These are phyloP conservation scores for Monopterus albus DNA, from an alignment of 2,113 vertebrate genomes.

Conservation along the genomic window DNA sequence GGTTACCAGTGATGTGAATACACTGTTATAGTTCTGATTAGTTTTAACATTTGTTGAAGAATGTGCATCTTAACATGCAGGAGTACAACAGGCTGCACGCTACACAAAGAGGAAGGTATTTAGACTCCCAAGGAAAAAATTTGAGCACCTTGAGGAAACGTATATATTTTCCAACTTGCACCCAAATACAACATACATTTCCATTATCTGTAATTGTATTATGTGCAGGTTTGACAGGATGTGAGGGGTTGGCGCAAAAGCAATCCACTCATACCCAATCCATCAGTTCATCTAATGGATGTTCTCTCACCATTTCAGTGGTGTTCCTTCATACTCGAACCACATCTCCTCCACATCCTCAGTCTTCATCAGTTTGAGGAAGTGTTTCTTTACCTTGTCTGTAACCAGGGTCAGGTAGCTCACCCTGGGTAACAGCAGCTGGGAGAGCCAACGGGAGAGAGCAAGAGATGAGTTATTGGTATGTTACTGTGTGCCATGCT, in stretches of 20 bases:
- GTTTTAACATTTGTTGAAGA: accelerated
- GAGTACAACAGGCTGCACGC: background rate
- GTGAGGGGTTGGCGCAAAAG: too few relatives aligned
- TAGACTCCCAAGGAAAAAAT: background rate
- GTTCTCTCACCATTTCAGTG: slow-evolving; percentile 92
- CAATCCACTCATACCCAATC: background rate
- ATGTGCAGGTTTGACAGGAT: too few relatives aligned
- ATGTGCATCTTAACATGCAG: background rate
- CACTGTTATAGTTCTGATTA: background rate
- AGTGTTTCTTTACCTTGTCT: slow-evolving; percentile 99
- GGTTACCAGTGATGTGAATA: background rate
- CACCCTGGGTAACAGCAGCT: slow-evolving; percentile 96
- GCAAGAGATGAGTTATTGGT: background rate
- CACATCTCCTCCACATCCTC: slow-evolving; percentile 97
- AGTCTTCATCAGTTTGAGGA: slow-evolving; percentile 93
- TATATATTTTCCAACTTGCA: background rate
- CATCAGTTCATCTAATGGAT: background rate
- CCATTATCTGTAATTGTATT: too few relatives aligned
- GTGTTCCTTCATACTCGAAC: slow-evolving; percentile 97
- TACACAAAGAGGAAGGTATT: background rate
- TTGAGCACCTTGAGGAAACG: background rate
- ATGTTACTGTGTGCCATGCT: background rate
- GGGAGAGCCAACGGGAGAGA: slow-evolving; percentile 1
- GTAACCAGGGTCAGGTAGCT: slow-evolving; percentile 97
- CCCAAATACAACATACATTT: background rate